Base-by-base conservation (phyloP, 2,113 vertebrate species). In the Alethe castanea region DNA sequence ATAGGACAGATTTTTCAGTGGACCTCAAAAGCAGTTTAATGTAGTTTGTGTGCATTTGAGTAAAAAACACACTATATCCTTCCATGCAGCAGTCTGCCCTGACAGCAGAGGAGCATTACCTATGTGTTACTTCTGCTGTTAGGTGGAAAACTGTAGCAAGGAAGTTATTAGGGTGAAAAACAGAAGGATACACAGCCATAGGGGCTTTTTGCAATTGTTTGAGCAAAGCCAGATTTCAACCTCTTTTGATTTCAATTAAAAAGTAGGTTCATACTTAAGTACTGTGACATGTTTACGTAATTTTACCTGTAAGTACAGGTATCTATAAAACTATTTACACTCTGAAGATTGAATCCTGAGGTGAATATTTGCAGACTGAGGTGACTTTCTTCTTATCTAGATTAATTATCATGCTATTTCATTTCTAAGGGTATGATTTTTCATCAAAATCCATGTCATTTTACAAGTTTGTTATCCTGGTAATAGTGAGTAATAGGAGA, bases 21-120 rank as follows among this genome's bases (percentile, higher is more conserved):
- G 28, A 14, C 33, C 42, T 38, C 72, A 53, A n/a, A 9, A 72
- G 25, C 6, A 25, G 29, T 35, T 74, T 14, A 9, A 4, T 18
- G 35, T 24, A 24, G 11, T 77, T 57, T 48, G 29, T 44, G 14
- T 54, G 16, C 14, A 8, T 94, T 81, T 64, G 19, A 11, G 1
- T 18, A 45, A 19, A 50, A 40, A 84, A 36, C 17, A n/a, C 33
- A 5, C 2, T 3, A 0, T 4, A 12, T 18, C 8, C 14, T 8
- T 50, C 65, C 11, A 2, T 11, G 29, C 38, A 35, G 10, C 7
- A 47, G 4, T 52, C 86, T n/a, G 26, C 57, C 33, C 5, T 38
- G 56, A 17, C n/a, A 29, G 14, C 0, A 3, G n/a, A 54, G 28
- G 16, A 54, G 25, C 5, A 0, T 61, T 53, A 15, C 23, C 11